Evolutionary conservation across 2,797 vertebrate species (phyloP), one percentile per base, ranked within the genome.

Genomic region (Eurystomus glaucurus): DNA sequence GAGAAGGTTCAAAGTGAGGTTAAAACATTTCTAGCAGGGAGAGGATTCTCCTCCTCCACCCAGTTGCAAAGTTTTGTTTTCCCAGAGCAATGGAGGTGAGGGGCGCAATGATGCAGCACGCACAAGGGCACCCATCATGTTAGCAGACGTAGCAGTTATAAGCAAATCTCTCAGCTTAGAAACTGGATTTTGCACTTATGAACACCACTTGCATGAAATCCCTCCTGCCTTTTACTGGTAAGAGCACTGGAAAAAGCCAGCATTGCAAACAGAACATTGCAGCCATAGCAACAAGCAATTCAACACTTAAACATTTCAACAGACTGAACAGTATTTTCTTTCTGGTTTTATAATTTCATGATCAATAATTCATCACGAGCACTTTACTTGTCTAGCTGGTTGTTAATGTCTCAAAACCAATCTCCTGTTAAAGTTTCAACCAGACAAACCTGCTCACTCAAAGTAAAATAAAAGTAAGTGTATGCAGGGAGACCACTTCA

Each of bases 251-350:
- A 65, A 94, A 95, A 84, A 90, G 66, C 69, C 82, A 89, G 74
- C 6, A 0, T 70, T 93, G 62, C 91, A 87, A 95, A 81, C 82
- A 93, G 80, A 97, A 90, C 74, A 88, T 5, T 51, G 91, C 93
- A 96, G 85, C 93, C 85, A 95, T 58, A 95, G 90, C 94, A 96
- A 97, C 86, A 90, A 94, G 77, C 94, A 96, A 90, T 80, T 83
- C 77, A 88, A 76, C 85, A 77, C n/a, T 79, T 50, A 81, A 72
- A 75, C 52, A 90, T 84, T 79, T 72, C 50, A 92, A 93, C 78
- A 81, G 68, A 77, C 71, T 85, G 54, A 89, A 80, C 39, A 71
- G 57, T 15, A 61, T 88, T 94, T 96, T 90, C 81, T 83, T 91
- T 78, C 69, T 48, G 54, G 20, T 92, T 96, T 96, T 91, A 29